Base-by-base conservation (phyloP, 2,888 invertebrate genomes). In the Dynastes maya region DNA sequence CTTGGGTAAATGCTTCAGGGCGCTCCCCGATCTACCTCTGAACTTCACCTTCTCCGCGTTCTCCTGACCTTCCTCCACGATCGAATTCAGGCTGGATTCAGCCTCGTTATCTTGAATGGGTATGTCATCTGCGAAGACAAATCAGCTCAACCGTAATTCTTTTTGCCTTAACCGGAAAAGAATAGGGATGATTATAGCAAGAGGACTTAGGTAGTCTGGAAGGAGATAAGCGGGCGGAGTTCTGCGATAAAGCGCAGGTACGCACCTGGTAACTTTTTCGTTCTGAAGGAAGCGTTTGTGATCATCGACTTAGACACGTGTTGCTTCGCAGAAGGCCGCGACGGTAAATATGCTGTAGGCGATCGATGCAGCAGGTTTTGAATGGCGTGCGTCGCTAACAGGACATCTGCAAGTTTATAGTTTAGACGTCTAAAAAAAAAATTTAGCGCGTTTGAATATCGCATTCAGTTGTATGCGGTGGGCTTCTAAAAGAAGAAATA, bases 231-330 rank as follows among this genome's bases (percentile, higher is more conserved):
- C 22, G 4, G n/a, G 5, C 22, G 22, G 55, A 55, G 5, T 16
- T 55, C 6, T 0, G 55, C 1, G 8, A 22, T 16, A n/a, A n/a
- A 3, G 16, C 8, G 6, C 1, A 55, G 53, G 22, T n/a, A 76
- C 90, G 90, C 90, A 95, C 96, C 96, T 90, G 98, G 98, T 85
- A 99, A 91, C 89, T 98, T 98, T 90, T 97, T 98, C 82, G 98
- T 97, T 82, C 98, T 94, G 90, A 99, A 98, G 83, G 98, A 98
- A 82, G 99, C 98, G 89, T 98, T 99, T 49, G 98, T 99, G 82
- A 99, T 98, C 95, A 98, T 97, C 8, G 97, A 96, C 89, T 98
- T 98, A 0, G 95, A 95, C 84, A 96, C 93, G 2, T 94, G 93
- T n/a, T 86, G 88, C 74, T 83, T 85, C 65, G 86, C 85, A 5